Conservation (phyloP, 2,888 invertebrate genomes). For the Drosophila emarginata region DNA sequence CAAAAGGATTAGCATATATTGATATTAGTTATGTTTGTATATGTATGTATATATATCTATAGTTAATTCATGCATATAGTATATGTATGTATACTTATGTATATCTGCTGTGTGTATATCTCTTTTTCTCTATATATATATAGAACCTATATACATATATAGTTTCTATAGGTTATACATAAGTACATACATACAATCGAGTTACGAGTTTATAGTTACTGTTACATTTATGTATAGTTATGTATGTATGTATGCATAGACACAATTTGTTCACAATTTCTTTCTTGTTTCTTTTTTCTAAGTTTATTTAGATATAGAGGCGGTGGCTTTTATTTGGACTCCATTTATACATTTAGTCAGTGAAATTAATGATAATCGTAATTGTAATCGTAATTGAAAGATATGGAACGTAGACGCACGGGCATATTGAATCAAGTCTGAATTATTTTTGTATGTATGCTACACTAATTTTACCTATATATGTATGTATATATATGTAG, state of each 20-base stretch:
- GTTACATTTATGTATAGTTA: constrained; percentile 40
- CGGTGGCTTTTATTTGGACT: constrained; percentile 81
- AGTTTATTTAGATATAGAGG: constrained; percentile 73
- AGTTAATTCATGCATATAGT: constrained; percentile 53
- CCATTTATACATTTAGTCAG: constrained; percentile 77
- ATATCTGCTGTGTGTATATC: constrained; percentile 65
- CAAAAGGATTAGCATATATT: constrained; percentile 70
- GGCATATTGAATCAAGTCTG: constrained; percentile 18
- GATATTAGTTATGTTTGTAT: constrained; percentile 40
- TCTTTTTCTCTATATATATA: constrained; percentile 56
- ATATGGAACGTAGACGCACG: not conserved
- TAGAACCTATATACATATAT: constrained; percentile 35
- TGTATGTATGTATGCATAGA: constrained; percentile 55
- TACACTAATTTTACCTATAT: constrained; percentile 24
- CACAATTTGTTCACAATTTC: constrained; percentile 72
- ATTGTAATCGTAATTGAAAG: not conserved
- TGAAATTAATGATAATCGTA: constrained; percentile 41
- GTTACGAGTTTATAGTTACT: constrained; percentile 45
- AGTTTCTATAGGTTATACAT: constrained; percentile 43
- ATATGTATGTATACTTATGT: constrained; percentile 40
- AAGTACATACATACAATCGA: constrained; percentile 29
- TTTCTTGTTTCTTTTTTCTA: constrained; percentile 39
- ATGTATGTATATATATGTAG: constrained; percentile 10
- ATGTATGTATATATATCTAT: constrained; percentile 58
- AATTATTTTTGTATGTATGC: constrained; percentile 16